Evolutionary conservation across 2,888 invertebrate genomes (phyloP).

Genomic region (Taphrorychus bicolor): DNA sequence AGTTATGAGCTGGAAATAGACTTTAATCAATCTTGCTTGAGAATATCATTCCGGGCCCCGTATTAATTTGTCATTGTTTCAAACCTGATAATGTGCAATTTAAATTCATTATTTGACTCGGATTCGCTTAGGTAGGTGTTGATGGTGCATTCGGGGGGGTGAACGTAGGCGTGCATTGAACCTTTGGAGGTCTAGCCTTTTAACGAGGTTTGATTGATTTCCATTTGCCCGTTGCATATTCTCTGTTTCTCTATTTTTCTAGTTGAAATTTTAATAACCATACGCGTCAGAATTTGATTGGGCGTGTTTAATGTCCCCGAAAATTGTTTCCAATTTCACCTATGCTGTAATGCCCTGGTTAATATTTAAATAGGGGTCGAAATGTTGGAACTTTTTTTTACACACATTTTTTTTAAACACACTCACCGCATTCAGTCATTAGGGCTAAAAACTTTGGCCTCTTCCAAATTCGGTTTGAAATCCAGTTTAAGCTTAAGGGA

Average conservation of each 20-base stretch:
- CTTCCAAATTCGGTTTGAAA: too few species aligned
- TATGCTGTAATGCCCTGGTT: too few species aligned
- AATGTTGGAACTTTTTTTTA: too few species aligned
- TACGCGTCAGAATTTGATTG: too few species aligned
- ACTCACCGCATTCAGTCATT: too few species aligned
- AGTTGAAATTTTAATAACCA: neutral
- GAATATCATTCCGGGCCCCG: conserved; percentile 22
- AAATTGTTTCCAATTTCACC: too few species aligned
- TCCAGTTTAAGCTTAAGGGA: too few species aligned
- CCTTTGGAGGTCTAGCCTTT: neutral
- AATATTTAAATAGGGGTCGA: too few species aligned
- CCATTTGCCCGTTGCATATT: too few species aligned
- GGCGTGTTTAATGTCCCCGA: too few species aligned
- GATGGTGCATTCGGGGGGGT: neutral
- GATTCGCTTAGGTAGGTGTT: conserved; percentile 22
- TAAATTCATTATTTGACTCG: conserved; percentile 20
- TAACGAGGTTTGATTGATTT: neutral
- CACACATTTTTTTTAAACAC: too few species aligned
- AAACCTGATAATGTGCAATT: conserved; percentile 27
- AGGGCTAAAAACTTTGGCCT: too few species aligned
- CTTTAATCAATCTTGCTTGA: conserved; percentile 33
- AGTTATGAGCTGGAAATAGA: conserved; percentile 32
- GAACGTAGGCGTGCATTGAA: neutral
- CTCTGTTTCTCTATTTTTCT: neutral
- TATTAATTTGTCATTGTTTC: conserved; percentile 32